phyloP scores from a whole-genome alignment of 1,140 invertebrate genomes.

The Lethocerus indicus region DNA sequence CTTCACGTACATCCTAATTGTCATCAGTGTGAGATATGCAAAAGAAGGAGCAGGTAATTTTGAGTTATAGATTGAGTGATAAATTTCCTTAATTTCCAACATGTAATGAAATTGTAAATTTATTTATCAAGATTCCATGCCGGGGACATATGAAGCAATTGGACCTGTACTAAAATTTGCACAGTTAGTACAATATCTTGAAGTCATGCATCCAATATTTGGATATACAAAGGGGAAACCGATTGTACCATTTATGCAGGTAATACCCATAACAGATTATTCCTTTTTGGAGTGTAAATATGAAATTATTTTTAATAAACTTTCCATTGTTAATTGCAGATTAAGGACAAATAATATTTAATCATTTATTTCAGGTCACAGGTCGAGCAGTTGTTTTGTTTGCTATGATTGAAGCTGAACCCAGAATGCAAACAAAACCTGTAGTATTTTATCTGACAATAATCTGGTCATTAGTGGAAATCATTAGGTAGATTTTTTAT shows the following conservation, averaged over 20 bases:
- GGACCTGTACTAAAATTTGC: conserved; percentile 66
- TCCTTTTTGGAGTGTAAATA: no score
- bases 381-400: conserved; percentile 70
- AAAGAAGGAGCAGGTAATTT: conserved; percentile 45
- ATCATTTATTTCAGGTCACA: conserved; percentile 48
- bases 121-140: conserved; percentile 41
- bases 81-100: neutral
- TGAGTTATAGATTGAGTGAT: neutral
- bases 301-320: neutral
- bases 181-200: conserved; percentile 66
- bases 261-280: no score
- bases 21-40: conserved; percentile 55
- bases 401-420: conserved; percentile 64
- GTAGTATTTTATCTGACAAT: conserved; percentile 75
- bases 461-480: conserved; percentile 63
- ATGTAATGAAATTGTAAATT: neutral
- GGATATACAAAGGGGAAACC: conserved; percentile 65
- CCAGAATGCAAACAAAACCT: conserved; percentile 69
- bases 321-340: conserved; percentile 1
- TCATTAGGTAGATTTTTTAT: conserved; percentile 43
- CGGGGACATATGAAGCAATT: conserved; percentile 53
- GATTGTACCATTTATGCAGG: conserved; percentile 33
- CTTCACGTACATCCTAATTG: conserved; percentile 57
- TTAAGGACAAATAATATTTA: conserved; percentile 16
- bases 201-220: conserved; percentile 78